Evolutionary conservation across 2,888 invertebrate species (phyloP).

Genomic region (Ariolimax columbianus): DNA sequence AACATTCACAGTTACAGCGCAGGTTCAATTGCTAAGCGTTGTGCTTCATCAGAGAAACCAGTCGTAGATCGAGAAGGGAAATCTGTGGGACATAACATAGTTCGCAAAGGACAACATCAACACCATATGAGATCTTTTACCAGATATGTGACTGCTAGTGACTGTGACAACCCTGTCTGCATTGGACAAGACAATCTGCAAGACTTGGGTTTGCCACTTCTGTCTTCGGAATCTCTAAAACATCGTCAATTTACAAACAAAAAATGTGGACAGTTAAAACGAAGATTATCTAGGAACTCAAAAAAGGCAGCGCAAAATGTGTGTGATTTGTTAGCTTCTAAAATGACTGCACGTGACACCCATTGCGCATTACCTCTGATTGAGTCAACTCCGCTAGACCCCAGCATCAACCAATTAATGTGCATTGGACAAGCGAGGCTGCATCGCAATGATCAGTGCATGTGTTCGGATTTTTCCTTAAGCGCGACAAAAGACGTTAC

Average conservation of each 20-base stretch:
- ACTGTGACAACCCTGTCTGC: not conserved
- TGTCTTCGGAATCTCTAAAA: not conserved
- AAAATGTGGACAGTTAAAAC: not conserved
- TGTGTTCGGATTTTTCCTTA: too few species aligned
- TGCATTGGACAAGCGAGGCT: not conserved
- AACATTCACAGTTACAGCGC: not conserved
- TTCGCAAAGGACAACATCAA: not conserved
- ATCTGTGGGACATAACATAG: not conserved
- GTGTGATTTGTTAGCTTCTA: not conserved
- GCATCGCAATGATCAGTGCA: too few species aligned
- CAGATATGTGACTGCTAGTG: not conserved
- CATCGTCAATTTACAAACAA: not conserved
- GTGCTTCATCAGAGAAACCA: not conserved
- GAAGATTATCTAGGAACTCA: too few species aligned
- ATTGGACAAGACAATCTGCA: not conserved
- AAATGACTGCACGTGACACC: not conserved
- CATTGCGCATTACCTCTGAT: too few species aligned
- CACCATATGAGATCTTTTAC: not conserved
- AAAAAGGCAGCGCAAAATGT: too few species aligned
- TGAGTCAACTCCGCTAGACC: not conserved
- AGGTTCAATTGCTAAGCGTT: not conserved
- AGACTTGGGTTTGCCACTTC: not conserved
- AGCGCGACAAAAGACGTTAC: too few species aligned
- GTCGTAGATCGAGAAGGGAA: not conserved
- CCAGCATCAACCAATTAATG: too few species aligned